Conservation (phyloP, 1,140 invertebrate genomes). For the Calliphora vicina region DNA sequence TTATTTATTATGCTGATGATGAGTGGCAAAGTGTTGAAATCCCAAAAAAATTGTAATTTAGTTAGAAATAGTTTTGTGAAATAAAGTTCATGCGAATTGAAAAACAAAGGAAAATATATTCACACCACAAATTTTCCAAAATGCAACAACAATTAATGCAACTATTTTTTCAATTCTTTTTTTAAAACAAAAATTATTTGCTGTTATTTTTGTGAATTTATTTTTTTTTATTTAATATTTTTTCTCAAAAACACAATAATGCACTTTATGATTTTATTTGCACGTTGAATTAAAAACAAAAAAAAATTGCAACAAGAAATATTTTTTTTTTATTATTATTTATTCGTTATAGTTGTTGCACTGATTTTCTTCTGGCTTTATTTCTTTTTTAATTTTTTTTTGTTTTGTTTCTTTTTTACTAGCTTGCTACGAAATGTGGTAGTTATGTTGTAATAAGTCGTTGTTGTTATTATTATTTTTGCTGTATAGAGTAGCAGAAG, state of each 20-base stretch:
- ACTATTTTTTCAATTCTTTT: neutral
- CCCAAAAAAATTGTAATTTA: neutral
- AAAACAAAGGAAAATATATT: neutral
- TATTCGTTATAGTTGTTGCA: neutral
- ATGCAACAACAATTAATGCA: neutral
- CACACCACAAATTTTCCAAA: neutral
- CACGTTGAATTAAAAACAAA: neutral
- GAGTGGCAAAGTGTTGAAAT: slow-evolving; percentile 2
- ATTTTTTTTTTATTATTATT: neutral
- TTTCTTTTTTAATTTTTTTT: neutral
- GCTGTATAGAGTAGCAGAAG: neutral
- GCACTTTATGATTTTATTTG: slow-evolving; percentile 24
- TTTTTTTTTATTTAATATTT: neutral
- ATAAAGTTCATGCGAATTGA: neutral
- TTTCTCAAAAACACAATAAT: neutral
- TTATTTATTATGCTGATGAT: neutral
- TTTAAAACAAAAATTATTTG: neutral
- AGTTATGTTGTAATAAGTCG: slow-evolving; percentile 13
- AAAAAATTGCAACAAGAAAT: neutral
- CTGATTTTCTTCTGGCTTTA: slow-evolving; percentile 2
- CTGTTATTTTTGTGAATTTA: neutral
- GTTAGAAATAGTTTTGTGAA: neutral
- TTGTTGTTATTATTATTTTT: neutral
- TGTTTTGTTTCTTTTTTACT: neutral
- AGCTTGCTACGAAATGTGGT: neutral